Conservation (phyloP, 1,140 invertebrate species). For the Zaprionus inermis region DNA sequence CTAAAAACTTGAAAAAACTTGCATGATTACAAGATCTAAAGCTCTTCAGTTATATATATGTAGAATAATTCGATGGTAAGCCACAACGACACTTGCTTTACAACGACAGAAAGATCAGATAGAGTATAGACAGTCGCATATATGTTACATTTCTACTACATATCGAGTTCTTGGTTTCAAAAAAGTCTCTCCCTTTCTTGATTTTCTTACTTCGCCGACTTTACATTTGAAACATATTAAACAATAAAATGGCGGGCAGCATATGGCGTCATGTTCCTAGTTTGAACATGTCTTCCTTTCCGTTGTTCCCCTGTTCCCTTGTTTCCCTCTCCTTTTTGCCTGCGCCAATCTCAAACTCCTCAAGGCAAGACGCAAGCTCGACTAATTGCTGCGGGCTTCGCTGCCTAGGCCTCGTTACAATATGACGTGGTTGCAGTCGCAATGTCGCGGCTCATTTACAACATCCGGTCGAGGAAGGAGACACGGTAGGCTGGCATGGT, state of each 20-base stretch:
- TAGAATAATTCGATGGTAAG: too few relatives aligned
- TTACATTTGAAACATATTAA: not conserved
- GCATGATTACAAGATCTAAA: too few relatives aligned
- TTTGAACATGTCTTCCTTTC: not conserved
- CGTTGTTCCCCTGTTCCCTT: not conserved
- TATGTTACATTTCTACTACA: too few relatives aligned
- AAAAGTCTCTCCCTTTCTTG: not conserved
- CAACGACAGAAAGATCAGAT: too few relatives aligned
- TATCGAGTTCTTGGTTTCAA: too few relatives aligned
- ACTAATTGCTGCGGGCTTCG: slow-evolving; percentile 5
- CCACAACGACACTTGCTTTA: too few relatives aligned
- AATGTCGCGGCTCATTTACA: slow-evolving; percentile 78
- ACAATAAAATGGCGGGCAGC: not conserved
- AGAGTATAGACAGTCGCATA: too few relatives aligned
- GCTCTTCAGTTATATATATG: too few relatives aligned
- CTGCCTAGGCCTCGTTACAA: slow-evolving; percentile 14
- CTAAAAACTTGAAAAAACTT: too few relatives aligned
- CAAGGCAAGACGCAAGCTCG: not conserved
- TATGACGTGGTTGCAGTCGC: slow-evolving; percentile 63
- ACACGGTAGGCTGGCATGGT: not conserved
- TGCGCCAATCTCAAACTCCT: not conserved
- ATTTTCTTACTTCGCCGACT: not conserved
- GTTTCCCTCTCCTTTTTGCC: not conserved
- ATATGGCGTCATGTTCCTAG: not conserved
- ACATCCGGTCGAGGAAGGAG: slow-evolving; percentile 38